Conservation (phyloP, 2,797 vertebrate genomes). For the Vespertilio murinus region DNA sequence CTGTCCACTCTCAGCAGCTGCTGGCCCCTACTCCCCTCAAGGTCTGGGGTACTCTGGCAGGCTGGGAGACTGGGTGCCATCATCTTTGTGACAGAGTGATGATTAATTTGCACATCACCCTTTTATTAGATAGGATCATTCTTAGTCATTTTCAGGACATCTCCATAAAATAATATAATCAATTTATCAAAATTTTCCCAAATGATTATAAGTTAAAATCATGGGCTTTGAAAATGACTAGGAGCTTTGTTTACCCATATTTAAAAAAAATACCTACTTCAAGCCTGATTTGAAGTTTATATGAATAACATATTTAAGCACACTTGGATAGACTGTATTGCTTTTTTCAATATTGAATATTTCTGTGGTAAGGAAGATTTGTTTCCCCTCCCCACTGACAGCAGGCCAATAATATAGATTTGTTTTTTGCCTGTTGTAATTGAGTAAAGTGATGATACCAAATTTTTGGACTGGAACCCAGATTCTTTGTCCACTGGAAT, state of each 20-base stretch:
- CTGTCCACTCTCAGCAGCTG: no score
- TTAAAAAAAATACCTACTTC: background rate
- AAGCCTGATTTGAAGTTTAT: background rate
- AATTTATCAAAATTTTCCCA: background rate
- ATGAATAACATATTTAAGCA: background rate
- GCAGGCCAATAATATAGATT: background rate
- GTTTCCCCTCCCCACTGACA: background rate
- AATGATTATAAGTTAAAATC: background rate
- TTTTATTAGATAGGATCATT: background rate
- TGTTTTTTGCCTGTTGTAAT: background rate
- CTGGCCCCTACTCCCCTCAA: no score
- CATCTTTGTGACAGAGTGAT: no score
- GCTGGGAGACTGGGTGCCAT: no score
- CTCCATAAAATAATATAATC: background rate
- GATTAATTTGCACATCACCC: no score
- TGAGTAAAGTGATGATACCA: background rate
- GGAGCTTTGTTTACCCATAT: background rate
- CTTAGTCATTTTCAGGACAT: background rate
- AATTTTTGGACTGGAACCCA: no score
- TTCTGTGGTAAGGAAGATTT: background rate
- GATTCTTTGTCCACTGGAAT: no score
- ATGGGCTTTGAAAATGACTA: background rate
- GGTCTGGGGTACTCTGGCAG: no score
- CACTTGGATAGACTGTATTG: background rate
- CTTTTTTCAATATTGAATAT: background rate